Conservation (phyloP, 53 echinoderm and acorn worm genomes). For the Crossaster papposus region DNA sequence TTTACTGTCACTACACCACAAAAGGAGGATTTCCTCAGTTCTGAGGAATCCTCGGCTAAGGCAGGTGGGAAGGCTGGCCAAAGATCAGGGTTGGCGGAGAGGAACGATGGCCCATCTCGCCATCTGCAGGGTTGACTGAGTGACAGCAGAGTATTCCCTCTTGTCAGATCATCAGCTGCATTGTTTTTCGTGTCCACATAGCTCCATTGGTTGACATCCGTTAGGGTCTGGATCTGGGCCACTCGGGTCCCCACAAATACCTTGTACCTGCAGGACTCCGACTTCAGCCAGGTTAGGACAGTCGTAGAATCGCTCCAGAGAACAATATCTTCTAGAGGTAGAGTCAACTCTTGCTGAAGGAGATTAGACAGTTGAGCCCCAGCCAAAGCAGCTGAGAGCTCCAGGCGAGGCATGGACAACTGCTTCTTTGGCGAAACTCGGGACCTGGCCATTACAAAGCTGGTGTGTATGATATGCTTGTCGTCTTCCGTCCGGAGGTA, state of each 20-base stretch:
- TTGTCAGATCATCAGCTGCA: background rate
- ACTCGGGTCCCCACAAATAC: slow-evolving; percentile 9
- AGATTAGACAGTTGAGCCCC: slow-evolving; percentile 1
- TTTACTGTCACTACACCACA: slow-evolving; percentile 35
- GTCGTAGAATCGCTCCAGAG: slow-evolving; percentile 45
- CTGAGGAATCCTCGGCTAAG: background rate
- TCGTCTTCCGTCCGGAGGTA: slow-evolving; percentile 3
- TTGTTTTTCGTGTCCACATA: slow-evolving; percentile 42
- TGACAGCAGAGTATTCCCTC: background rate
- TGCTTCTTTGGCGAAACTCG: no score
- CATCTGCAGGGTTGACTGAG: slow-evolving; percentile 15
- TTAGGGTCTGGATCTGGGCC: slow-evolving; percentile 5
- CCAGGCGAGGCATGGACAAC: no score
- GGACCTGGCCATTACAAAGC: no score
- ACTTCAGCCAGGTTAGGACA: slow-evolving; percentile 43
- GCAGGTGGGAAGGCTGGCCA: slow-evolving; percentile 22
- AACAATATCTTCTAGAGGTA: no score
- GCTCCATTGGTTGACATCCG: slow-evolving; percentile 14
- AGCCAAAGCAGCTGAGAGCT: background rate
- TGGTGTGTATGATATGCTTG: no score
- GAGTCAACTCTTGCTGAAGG: slow-evolving; percentile 1
- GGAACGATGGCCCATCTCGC: slow-evolving; percentile 37
- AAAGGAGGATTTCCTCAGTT: slow-evolving; percentile 10
- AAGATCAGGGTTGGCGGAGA: background rate
- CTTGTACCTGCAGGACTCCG: slow-evolving; percentile 35